A percentile compares a stretch with the other conserved stretches of the same genome.
Evolutionary conservation across 2,888 invertebrate species (phyloP).

Genomic region (Zygogramma bicolorata): DNA sequence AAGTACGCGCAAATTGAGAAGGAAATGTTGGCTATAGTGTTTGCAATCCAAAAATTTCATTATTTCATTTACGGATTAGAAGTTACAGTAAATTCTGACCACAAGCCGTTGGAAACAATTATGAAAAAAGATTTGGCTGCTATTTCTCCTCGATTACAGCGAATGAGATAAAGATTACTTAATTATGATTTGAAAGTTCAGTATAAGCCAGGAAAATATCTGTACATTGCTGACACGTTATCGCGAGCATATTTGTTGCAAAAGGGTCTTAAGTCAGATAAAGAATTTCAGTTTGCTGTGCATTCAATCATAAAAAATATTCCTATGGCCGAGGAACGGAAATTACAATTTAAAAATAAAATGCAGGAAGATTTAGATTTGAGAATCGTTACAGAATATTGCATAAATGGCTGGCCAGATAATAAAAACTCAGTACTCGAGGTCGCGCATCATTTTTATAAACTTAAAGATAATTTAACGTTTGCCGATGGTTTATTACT

Average conservation of each 20-base stretch:
- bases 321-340: conserved; percentile 41
- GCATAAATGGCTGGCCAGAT: neutral
- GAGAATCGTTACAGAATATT: neutral
- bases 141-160: conserved; percentile 54
- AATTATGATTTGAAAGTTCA: conserved; percentile 50
- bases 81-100: conserved; percentile 53
- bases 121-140: conserved; percentile 56
- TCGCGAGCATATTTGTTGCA: conserved; percentile 40
- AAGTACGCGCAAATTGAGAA: conserved; percentile 62
- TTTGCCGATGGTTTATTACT: neutral
- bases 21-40: too few species aligned
- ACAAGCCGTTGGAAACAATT: too few species aligned
- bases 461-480: neutral
- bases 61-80: too few species aligned
- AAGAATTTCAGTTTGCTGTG: conserved; percentile 36
- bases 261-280: conserved; percentile 17
- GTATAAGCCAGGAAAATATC: conserved; percentile 50
- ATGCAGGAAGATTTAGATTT: neutral
- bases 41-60: too few species aligned
- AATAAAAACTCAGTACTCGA: neutral
- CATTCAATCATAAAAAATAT: conserved; percentile 40
- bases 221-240: conserved; percentile 48
- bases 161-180: conserved; percentile 52
- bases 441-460: neutral
- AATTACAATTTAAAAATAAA: conserved; percentile 37